Base-by-base conservation (phyloP, 2,113 vertebrate species). In the Platysternon megacephalum region DNA sequence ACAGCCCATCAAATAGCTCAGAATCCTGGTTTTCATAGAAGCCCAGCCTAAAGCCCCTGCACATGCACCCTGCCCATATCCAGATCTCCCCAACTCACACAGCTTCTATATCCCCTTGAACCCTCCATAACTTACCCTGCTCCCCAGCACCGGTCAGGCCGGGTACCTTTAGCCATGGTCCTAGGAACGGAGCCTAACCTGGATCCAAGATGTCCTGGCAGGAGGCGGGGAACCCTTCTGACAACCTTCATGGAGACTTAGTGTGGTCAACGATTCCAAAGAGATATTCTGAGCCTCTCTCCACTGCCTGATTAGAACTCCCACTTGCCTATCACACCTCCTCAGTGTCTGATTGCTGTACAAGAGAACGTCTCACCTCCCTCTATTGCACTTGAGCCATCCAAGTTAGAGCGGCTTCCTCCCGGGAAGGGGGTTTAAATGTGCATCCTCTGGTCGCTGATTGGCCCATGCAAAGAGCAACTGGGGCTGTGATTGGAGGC, bases 141-240 rank as follows among this genome's bases (percentile, higher is more conserved):
- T 39, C 39, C 32, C 32, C 17, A 51, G 10, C 65, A 58, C 44
- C 79, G 26, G 61, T 17, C 8, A 19, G 1, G 48, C 39, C 44
- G 68, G 87, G 80, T 97, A 98, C 97, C 98, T 98, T 97, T 98
- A 6, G 97, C 97, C 98, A 98, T 98, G 52, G 29, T 79, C n/a
- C 35, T 2, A 68, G 11, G 46, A 10, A 72, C 8, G 29, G 49
- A 24, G 24, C 68, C 58, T 61, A 79, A 44, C 74, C 49, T 42
- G 16, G 52, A 81, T 24, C 42, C 22, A 48, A 82, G 91, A 61
- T 44, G 7, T 51, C 53, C 48, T 1, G 10, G 35, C 90, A 86
- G 14, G 61, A 65, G 6, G 86, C 44, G 2, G 28, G 89, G 84
- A 82, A 49, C 32, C 39, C 11, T 79, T 29, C 76, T 51, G 5